phyloP scores from a whole-genome alignment of 1,140 invertebrate genomes.

The Drosophila pseudoananassae region DNA sequence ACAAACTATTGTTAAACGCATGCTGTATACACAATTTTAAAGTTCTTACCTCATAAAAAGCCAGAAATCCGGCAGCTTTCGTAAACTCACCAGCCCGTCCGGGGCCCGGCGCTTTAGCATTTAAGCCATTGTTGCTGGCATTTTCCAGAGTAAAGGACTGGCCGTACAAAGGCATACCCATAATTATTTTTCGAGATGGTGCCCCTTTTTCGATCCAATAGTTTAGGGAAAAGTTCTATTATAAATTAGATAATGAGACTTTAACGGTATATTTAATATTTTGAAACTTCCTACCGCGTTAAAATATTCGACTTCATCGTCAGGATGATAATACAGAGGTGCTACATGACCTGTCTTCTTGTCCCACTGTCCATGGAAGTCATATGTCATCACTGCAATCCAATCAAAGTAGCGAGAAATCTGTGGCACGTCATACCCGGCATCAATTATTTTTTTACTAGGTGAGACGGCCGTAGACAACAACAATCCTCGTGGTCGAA shows the following conservation, averaged over 20 bases:
- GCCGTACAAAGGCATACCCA: conserved; percentile 96
- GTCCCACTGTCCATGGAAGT: conserved; percentile 96
- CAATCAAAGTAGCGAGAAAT: conserved; percentile 92
- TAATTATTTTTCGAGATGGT: conserved; percentile 90
- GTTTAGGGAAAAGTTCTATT: conserved; percentile 92
- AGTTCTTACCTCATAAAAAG: conserved; percentile 92
- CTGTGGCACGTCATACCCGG: conserved; percentile 92
- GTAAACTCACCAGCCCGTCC: conserved; percentile 93
- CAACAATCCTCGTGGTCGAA: conserved; percentile 89
- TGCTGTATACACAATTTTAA: background rate
- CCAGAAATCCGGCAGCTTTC: conserved; percentile 92
- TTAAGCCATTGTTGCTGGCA: conserved; percentile 87
- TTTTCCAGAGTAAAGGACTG: conserved; percentile 90
- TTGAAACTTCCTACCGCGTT: conserved; percentile 86
- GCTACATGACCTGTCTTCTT: conserved; percentile 95
- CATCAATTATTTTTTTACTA: conserved; percentile 94
- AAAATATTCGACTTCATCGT: conserved; percentile 90
- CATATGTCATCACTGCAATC: conserved; percentile 95
- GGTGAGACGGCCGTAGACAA: conserved; percentile 94
- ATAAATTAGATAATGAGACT: conserved; percentile 53
- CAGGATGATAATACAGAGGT: conserved; percentile 91
- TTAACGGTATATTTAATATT: background rate
- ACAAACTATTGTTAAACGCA: background rate
- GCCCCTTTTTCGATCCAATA: conserved; percentile 95
- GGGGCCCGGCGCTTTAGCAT: conserved; percentile 89